Base-by-base conservation (phyloP, 2,888 invertebrate species). In the Agonopterix heracliana region DNA sequence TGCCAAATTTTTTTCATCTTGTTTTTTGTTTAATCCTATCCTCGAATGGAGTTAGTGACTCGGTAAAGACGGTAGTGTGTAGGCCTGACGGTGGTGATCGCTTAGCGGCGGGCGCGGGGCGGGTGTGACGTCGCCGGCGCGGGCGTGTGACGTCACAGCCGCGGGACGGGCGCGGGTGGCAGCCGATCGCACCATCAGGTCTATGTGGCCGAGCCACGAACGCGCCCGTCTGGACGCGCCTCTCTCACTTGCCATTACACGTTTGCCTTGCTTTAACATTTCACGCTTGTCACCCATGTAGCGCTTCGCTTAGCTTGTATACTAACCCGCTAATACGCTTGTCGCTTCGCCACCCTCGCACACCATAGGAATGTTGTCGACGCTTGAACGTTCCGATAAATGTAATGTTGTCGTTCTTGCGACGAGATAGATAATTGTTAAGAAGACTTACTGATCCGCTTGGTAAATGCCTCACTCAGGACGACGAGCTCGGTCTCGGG, bases 381-480 rank as follows among this genome's bases (percentile, higher is more conserved):
- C 56, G 55, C 59, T 48, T 55, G 70, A 72, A 68, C 74, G 74
- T 72, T 72, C 69, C 68, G 76, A 74, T 78, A 78, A 81, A 64
- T 68, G 68, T 66, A 68, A 71, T 79, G 11, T 74, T 80, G 68
- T 81, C 78, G 81, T 81, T 78, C 77, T 77, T 74, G 77, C 74
- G 76, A 78, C 81, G 81, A 78, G 76, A 70, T 81, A 81, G 80
- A 74, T 71, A 77, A 75, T 80, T 81, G 74, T 81, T 74, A 75
- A 78, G 78, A 75, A 81, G 78, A 81, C 75, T 81, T 76, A 85
- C 85, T 84, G 84, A 84, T 76, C 78, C 85, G 84, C 83, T 86
- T 83, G 81, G 81, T 84, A 80, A 80, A 82, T 85, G 81, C 81
- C 79, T 81, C 81, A 81, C 83, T 74, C 83, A 88, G 88, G 88